Evolutionary conservation across 2,113 vertebrate species (phyloP).

Genomic region (Chinchilla lanigera): DNA sequence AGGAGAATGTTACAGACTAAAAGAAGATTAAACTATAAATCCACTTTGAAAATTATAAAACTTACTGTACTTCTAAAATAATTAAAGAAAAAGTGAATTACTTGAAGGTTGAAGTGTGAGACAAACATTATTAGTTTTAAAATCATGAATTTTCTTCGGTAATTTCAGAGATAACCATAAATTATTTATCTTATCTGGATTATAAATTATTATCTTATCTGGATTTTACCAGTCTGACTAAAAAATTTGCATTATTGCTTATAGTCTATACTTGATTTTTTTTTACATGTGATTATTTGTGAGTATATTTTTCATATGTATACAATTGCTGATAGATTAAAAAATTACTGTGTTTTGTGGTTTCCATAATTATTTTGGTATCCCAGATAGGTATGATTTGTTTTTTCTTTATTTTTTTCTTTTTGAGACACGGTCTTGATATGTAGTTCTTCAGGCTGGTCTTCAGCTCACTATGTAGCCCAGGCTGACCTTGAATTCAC

Average conservation of each 20-base stretch:
- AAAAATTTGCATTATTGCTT: constrained; percentile 16
- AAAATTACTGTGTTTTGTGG: neutral
- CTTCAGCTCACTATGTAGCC: neutral
- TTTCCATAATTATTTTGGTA: constrained; percentile 8
- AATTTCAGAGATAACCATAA: constrained; percentile 27
- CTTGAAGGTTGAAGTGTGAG: neutral
- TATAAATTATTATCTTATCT: too few species aligned
- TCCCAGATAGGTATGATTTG: neutral
- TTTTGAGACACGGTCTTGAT: neutral
- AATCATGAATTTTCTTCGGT: constrained; percentile 33
- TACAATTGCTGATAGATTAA: neutral
- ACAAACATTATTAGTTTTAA: neutral
- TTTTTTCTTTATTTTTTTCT: neutral
- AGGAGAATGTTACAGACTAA: constrained; percentile 3
- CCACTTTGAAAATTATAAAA: constrained; percentile 32
- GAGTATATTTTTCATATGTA: constrained; percentile 13
- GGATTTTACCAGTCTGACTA: neutral
- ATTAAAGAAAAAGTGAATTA: constrained; percentile 33
- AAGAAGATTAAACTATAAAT: constrained; percentile 46
- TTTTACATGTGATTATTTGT: constrained; percentile 18
- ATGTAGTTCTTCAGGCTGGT: neutral
- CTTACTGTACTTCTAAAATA: constrained; percentile 27
- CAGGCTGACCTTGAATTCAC: neutral
- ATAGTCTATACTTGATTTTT: neutral
- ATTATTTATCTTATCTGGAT: neutral